Evolutionary conservation across 2,888 invertebrate species (phyloP).

Genomic region (Chrysotoxum bicinctum): DNA sequence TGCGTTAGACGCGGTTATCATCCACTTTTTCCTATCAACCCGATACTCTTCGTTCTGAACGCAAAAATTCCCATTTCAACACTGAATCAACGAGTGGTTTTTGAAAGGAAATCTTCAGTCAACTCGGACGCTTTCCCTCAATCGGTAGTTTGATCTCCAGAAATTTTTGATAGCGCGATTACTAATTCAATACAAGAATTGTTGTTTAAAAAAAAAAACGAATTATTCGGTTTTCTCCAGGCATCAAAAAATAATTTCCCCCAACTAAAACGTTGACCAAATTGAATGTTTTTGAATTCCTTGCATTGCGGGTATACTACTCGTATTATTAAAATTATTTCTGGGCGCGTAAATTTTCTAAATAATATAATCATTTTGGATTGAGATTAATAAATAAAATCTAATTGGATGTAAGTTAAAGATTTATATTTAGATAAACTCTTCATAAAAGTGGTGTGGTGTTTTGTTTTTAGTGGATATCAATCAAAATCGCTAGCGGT

Average conservation of each 20-base stretch:
- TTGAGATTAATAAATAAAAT: not conserved
- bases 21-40: conserved; percentile 56
- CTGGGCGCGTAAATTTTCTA: not conserved
- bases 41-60: not conserved
- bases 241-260: not conserved
- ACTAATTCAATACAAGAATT: conserved; percentile 4
- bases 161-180: conserved; percentile 5
- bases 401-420: not conserved
- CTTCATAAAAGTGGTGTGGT: not conserved
- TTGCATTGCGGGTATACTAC: not conserved
- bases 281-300: not conserved
- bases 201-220: not conserved
- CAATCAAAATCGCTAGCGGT: not conserved
- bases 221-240: not conserved
- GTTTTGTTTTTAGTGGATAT: not conserved
- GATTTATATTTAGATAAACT: not conserved
- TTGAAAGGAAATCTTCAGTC: conserved; percentile 63
- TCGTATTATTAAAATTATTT: not conserved
- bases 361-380: not conserved
- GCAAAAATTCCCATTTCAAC: conserved; percentile 36
- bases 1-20: conserved; percentile 44
- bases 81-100: conserved; percentile 71
- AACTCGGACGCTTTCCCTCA: conserved; percentile 69
- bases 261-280: too few species aligned
- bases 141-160: conserved; percentile 58